A percentile compares a stretch with the other conserved stretches of the same genome.
Conservation (phyloP, 2,797 vertebrate species). For the Dendrocincla tyrannina region DNA sequence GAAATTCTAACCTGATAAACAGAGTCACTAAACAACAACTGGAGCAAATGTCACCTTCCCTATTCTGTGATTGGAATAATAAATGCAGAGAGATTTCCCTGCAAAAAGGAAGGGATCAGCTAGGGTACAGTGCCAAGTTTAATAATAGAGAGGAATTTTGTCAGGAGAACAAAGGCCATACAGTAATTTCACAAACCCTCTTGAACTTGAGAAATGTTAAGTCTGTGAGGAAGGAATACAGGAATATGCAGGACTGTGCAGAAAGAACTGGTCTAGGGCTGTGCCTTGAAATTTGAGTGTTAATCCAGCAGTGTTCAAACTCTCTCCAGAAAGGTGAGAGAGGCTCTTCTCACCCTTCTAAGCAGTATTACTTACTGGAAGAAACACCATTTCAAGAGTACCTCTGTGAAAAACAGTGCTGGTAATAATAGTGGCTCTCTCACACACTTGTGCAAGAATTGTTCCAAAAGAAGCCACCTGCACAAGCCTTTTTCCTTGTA, state of each 20-base stretch:
- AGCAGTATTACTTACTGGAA: conserved; percentile 24
- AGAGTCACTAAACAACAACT: not conserved
- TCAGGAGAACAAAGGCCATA: not conserved
- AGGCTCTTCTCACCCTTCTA: conserved; percentile 17
- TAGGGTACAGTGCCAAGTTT: not conserved
- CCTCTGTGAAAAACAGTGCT: not conserved
- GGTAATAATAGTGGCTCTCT: not conserved
- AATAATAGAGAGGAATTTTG: not conserved
- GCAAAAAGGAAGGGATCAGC: not conserved
- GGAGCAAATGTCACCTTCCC: conserved; percentile 8
- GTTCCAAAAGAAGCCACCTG: not conserved
- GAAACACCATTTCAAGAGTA: conserved; percentile 41
- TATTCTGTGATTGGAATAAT: not conserved
- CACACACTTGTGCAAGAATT: not conserved
- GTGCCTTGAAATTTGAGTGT: not conserved
- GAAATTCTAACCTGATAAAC: not conserved
- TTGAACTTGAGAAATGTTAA: not conserved
- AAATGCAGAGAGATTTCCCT: not conserved
- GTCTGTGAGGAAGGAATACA: not conserved
- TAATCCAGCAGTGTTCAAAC: conserved; percentile 41
- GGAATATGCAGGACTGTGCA: not conserved
- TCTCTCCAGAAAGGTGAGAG: conserved; percentile 7
- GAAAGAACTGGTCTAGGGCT: not conserved
- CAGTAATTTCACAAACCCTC: conserved; percentile 23
- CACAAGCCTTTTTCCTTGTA: conserved; percentile 34